phyloP scores from a whole-genome alignment of 2,797 vertebrate species.

The Platyrinchus mystaceus region DNA sequence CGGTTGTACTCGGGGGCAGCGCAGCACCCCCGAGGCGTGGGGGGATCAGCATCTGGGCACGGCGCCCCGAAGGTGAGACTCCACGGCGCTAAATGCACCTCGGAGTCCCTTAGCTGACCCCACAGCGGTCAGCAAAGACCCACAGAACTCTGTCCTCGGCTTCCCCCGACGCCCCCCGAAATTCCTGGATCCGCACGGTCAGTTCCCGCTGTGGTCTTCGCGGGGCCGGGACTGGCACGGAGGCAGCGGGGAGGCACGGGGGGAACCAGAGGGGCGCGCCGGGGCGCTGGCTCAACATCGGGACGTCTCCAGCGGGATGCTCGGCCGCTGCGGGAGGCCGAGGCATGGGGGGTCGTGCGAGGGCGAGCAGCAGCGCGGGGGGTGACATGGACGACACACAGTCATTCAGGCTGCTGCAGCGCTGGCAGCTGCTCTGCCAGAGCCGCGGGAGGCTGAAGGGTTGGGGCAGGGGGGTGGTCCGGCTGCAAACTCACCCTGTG shows the following conservation, averaged over 20 bases:
- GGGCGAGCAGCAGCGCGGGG: too few species aligned
- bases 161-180: fast-evolving
- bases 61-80: fast-evolving
- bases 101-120: background rate
- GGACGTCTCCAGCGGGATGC: background rate
- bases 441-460: background rate
- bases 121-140: background rate
- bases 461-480: fast-evolving
- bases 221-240: background rate
- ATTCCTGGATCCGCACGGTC: background rate
- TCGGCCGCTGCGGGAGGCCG: background rate
- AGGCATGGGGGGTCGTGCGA: background rate
- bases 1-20: fast-evolving
- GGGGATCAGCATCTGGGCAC: background rate
- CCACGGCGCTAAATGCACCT: too few species aligned
- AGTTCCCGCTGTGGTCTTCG: too few species aligned
- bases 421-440: background rate
- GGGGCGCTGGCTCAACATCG: too few species aligned
- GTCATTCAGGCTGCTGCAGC: background rate
- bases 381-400: background rate
- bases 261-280: fast-evolving
- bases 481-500: background rate
- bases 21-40: fast-evolving
- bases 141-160: background rate
- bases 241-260: too few species aligned